Evolutionary conservation across 2,797 vertebrate genomes (phyloP), one percentile per base, ranked within the genome.

Genomic region (Oryzias dopingdopingensis): DNA sequence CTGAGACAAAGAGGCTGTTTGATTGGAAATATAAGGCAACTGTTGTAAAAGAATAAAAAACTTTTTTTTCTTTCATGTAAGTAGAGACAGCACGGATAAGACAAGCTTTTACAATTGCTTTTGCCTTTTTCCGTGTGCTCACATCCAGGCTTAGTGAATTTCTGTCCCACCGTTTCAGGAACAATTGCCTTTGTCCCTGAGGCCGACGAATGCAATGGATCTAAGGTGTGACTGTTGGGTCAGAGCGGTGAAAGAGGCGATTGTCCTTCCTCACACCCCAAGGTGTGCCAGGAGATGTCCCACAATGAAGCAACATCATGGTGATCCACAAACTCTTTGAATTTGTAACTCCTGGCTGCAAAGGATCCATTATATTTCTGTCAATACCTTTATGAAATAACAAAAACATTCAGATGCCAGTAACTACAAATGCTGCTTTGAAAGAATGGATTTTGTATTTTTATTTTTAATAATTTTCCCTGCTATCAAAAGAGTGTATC

Each of bases 1-100:
- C 77, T 42, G 59, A 81, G 84, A 92, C 90, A 91, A 90, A 90
- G 87, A 84, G 74, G 46, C 67, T 46, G 70, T 89, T 90, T 91
- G 80, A 91, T 84, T 76, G 71, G 73, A 74, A 85, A 80, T 83
- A 89, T 88, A 86, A 85, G 88, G 83, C 83, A 87, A 86, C 63
- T 80, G 79, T 77, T 63, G 60, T 50, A 48, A 63, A 66, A 67
- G 74, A 77, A 83, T 81, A 79, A 86, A 84, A 83, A 71, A 75
- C 68, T 7, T 13, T 56, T 54, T 57, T 26, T 7, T 13, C 55
- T 54, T 57, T 61, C 7, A 57, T 61, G 52, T 23, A 49, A 66
- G 61, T 18, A 4, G 58, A 52, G 67, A 59, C 43, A 67, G 52
- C 12, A 50, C 6, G 44, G 0, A 43, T 46, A 50, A 24, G 17